Conservation (phyloP, 1,140 invertebrate genomes). For the Drosophila kohkoa region DNA sequence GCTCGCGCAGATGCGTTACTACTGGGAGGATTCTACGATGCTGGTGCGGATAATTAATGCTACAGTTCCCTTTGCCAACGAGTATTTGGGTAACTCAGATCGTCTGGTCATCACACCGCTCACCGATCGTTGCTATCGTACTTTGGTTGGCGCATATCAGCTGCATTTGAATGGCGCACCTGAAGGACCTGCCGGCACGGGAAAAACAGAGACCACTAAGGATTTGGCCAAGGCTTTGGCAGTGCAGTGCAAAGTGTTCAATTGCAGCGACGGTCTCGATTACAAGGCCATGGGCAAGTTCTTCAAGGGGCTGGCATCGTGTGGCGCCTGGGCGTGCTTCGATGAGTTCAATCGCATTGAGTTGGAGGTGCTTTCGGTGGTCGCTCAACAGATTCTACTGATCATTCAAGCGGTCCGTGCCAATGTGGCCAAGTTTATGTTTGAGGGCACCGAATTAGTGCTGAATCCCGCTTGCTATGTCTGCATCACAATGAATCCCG, state of each 20-base stretch:
- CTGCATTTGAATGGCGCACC: constrained; percentile 95
- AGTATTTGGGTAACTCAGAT: constrained; percentile 93
- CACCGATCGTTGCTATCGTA: constrained; percentile 94
- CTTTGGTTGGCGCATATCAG: constrained; percentile 94
- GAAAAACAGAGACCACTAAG: constrained; percentile 96
- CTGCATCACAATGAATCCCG: constrained; percentile 97
- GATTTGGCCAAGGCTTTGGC: constrained; percentile 95
- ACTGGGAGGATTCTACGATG: constrained; percentile 93
- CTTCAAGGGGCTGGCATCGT: constrained; percentile 94
- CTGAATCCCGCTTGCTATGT: constrained; percentile 94
- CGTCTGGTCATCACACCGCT: constrained; percentile 93
- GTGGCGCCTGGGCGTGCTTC: constrained; percentile 97
- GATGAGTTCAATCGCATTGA: constrained; percentile 98
- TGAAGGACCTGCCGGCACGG: constrained; percentile 95
- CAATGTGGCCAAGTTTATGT: constrained; percentile 90
- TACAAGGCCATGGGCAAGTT: constrained; percentile 97
- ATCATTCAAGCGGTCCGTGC: constrained; percentile 92
- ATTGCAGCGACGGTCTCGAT: constrained; percentile 97
- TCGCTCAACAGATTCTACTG: constrained; percentile 93
- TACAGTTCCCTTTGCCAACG: constrained; percentile 93
- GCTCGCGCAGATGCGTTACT: constrained; percentile 96
- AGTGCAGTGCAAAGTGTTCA: constrained; percentile 97
- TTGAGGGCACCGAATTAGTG: constrained; percentile 93
- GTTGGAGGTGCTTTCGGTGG: constrained; percentile 93
- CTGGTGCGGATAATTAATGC: constrained; percentile 95